Conservation (phyloP, 2,797 vertebrate species). For the Eulemur albifrons region DNA sequence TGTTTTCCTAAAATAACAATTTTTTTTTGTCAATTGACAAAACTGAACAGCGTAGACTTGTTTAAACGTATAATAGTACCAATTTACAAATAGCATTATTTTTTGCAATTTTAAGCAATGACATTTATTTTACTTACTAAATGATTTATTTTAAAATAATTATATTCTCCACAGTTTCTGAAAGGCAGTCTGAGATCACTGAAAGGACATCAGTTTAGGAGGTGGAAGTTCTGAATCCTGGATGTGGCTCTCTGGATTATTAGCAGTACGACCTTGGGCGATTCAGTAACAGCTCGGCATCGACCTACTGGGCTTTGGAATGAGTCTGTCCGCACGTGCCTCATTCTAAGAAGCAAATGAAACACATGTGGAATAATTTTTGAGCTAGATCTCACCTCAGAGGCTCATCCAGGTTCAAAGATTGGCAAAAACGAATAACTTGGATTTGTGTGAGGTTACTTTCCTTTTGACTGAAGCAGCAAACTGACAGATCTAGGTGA, state of each 20-base stretch:
- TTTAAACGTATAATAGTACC: not conserved
- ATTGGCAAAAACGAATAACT: not conserved
- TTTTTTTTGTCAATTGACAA: not conserved
- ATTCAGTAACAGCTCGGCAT: not conserved
- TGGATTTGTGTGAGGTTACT: not conserved
- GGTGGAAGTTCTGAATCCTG: not conserved
- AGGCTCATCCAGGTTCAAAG: not conserved
- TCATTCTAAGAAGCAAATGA: not conserved
- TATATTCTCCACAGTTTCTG: not conserved
- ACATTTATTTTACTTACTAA: not conserved
- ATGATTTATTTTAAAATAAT: not conserved
- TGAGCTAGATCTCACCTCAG: not conserved
- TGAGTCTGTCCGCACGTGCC: not conserved
- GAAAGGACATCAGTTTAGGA: not conserved
- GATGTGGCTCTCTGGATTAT: not conserved
- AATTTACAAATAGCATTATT: not conserved
- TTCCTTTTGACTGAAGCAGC: not conserved
- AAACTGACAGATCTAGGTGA: not conserved
- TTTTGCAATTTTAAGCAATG: not conserved
- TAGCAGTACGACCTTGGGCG: not conserved
- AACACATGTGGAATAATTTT: not conserved
- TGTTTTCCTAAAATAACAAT: not conserved
- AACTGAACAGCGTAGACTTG: not conserved
- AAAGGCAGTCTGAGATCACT: not conserved
- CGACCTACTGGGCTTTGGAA: not conserved